Conservation (phyloP, 2,888 invertebrate genomes). For the Metalampra italica region DNA sequence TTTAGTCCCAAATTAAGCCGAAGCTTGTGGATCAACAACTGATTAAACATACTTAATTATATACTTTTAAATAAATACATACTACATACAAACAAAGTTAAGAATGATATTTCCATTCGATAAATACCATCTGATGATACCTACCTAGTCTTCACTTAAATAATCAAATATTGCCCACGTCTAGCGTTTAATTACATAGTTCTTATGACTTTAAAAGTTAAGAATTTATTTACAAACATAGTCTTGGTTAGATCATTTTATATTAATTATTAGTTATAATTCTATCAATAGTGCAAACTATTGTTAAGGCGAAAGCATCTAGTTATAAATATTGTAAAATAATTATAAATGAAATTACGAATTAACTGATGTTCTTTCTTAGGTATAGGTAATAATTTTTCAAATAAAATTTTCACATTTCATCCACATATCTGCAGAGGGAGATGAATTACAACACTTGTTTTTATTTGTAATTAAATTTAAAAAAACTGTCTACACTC, state of each 20-base stretch:
- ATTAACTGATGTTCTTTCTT: not conserved
- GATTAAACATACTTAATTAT: too few species aligned
- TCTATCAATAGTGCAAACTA: not conserved
- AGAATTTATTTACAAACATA: conserved; percentile 4
- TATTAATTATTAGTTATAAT: conserved; percentile 1
- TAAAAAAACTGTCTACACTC: too few species aligned
- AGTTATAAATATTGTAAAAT: not conserved
- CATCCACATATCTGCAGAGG: too few species aligned
- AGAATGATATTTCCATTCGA: too few species aligned
- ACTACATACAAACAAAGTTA: too few species aligned
- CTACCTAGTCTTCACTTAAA: too few species aligned
- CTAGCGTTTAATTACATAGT: not conserved
- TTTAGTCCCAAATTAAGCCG: too few species aligned
- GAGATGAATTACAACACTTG: too few species aligned
- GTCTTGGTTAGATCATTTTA: conserved; percentile 2
- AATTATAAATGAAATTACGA: not conserved
- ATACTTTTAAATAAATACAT: too few species aligned
- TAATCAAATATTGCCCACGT: not conserved
- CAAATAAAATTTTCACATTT: not conserved
- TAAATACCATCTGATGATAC: too few species aligned
- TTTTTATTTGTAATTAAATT: too few species aligned
- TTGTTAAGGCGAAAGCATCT: not conserved
- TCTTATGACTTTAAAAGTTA: conserved; percentile 4
- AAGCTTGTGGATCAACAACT: too few species aligned
- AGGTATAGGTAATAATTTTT: not conserved